Evolutionary conservation across 1,140 invertebrate genomes (phyloP).

Genomic region (Artemia franciscana): DNA sequence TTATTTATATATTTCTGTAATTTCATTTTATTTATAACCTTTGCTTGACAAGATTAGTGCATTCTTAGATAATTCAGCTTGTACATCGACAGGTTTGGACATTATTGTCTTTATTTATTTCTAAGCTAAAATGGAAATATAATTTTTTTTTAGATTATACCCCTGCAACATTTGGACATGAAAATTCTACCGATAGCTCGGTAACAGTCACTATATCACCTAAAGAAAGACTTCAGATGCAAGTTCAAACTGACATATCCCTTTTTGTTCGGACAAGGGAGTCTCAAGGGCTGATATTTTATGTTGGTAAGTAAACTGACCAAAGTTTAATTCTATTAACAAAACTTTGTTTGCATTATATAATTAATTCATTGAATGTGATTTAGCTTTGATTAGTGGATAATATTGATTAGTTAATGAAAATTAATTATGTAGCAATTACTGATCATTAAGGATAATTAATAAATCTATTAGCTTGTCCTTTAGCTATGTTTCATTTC

Average conservation of each 20-base stretch:
- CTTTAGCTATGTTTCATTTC: too few relatives aligned
- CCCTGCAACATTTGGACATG: conserved; percentile 70
- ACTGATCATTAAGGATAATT: too few relatives aligned
- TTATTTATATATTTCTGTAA: conserved; percentile 4
- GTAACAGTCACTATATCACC: conserved; percentile 42
- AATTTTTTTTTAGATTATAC: conserved; percentile 37
- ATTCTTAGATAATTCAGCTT: neutral
- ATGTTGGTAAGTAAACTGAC: conserved; percentile 41
- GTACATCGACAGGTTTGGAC: too few relatives aligned
- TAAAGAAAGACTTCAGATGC: conserved; percentile 36
- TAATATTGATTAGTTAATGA: too few relatives aligned
- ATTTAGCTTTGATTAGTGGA: too few relatives aligned
- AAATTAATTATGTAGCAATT: too few relatives aligned
- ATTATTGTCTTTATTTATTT: neutral
- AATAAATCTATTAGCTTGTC: too few relatives aligned
- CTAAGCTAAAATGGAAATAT: neutral
- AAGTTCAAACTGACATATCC: conserved; percentile 59
- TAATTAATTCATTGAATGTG: too few relatives aligned
- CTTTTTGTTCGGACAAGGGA: conserved; percentile 76
- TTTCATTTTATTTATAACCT: neutral
- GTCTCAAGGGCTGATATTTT: conserved; percentile 58
- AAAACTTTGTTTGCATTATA: too few relatives aligned
- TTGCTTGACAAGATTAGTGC: too few relatives aligned
- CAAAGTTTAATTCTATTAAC: too few relatives aligned
- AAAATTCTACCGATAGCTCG: conserved; percentile 43